These are phyloP conservation scores for Lycaon pictus DNA, from an alignment of 2,113 vertebrate species.

Conservation along the genomic window DNA sequence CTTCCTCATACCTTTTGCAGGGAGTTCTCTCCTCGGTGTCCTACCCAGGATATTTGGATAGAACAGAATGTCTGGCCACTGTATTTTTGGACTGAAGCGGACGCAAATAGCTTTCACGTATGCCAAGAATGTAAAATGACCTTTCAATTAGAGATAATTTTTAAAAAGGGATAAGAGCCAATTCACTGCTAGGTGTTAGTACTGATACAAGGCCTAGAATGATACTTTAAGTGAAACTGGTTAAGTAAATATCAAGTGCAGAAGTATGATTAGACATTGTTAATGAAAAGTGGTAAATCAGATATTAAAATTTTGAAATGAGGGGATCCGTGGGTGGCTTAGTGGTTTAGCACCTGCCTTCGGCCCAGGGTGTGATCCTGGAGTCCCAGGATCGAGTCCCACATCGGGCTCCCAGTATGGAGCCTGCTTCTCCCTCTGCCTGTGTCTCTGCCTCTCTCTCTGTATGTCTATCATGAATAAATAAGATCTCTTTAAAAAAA, in stretches of 20 bases:
- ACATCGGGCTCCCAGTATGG: too few relatives aligned
- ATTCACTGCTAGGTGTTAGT: neutral
- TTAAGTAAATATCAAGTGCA: constrained; percentile 3
- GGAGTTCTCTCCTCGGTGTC: neutral
- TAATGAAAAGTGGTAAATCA: constrained; percentile 30
- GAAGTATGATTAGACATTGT: neutral
- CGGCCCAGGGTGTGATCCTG: too few relatives aligned
- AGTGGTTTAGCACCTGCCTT: too few relatives aligned
- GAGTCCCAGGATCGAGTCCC: too few relatives aligned
- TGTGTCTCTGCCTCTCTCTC: too few relatives aligned
- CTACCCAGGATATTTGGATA: neutral
- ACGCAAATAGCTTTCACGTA: constrained; percentile 30
- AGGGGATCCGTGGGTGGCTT: neutral
- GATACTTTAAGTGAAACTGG: neutral
- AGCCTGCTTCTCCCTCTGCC: too few relatives aligned
- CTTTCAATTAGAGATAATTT: constrained; percentile 20
- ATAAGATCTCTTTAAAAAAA: too few relatives aligned
- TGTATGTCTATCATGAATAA: too few relatives aligned
- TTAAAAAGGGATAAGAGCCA: constrained; percentile 20
- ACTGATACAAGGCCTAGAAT: neutral
- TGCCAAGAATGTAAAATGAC: constrained; percentile 44
- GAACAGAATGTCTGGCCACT: constrained; percentile 14
- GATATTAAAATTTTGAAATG: neutral
- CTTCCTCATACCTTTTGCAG: neutral
- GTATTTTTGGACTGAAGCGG: neutral